phyloP scores from a whole-genome alignment of 2,797 vertebrate genomes.

The Galagoides demidoff region DNA sequence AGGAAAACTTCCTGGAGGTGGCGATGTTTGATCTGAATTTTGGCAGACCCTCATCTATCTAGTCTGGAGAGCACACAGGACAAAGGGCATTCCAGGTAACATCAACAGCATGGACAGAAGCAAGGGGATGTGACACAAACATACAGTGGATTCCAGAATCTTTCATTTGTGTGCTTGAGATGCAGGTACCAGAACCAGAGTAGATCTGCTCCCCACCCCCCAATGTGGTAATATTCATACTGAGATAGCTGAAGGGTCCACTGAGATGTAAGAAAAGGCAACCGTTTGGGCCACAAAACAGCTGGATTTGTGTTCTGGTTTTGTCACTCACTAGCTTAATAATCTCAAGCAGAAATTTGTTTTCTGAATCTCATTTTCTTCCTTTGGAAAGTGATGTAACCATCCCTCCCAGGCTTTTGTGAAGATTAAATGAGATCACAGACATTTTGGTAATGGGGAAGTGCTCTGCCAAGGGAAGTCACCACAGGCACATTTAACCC shows the following conservation, averaged over 20 bases:
- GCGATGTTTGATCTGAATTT: background rate
- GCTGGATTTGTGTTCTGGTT: background rate
- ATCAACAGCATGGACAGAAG: background rate
- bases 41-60: background rate
- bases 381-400: background rate
- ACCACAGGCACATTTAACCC: background rate
- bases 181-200: background rate
- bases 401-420: background rate
- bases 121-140: background rate
- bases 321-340: background rate
- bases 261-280: background rate
- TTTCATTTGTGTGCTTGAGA: background rate
- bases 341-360: background rate
- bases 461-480: background rate
- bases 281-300: background rate
- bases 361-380: background rate
- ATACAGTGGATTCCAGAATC: background rate
- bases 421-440: background rate
- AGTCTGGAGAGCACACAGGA: background rate
- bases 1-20: background rate
- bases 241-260: background rate
- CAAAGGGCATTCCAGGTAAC: background rate
- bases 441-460: background rate
- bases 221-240: background rate
- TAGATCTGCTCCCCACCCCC: background rate